A percentile compares a stretch with the other conserved stretches of the same genome.
These are phyloP conservation scores for Dendroctonus valens DNA, from an alignment of 1,140 invertebrate genomes.

Conservation along the genomic window DNA sequence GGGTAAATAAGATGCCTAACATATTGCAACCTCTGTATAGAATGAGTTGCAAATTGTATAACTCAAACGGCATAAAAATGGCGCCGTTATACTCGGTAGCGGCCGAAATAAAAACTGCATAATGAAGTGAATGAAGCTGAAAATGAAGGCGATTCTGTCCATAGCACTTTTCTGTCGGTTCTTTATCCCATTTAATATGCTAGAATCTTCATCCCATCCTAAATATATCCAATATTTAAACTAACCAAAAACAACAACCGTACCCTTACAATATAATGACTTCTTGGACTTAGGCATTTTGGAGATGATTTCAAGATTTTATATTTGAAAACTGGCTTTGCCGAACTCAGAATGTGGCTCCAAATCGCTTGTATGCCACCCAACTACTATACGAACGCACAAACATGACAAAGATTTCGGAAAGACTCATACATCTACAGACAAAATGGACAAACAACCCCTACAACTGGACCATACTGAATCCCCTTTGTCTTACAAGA, in stretches of 20 bases:
- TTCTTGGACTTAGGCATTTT: not conserved
- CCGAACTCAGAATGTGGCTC: conserved; percentile 1
- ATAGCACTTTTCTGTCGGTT: not conserved
- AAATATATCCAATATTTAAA: conserved; percentile 10
- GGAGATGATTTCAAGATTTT: not conserved
- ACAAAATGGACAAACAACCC: no score
- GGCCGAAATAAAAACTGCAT: no score
- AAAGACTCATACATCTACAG: no score
- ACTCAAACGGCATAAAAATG: no score
- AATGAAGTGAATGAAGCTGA: no score
- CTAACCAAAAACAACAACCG: conserved; percentile 17
- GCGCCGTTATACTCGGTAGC: no score
- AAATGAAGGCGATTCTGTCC: conserved; percentile 21
- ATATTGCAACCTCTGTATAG: conserved; percentile 21
- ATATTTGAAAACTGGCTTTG: not conserved
- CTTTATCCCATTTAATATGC: conserved; percentile 1
- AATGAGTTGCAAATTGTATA: no score
- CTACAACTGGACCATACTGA: no score
- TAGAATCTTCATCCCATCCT: conserved; percentile 12
- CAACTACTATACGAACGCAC: no score
- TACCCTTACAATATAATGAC: conserved; percentile 8
- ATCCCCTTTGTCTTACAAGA: no score
- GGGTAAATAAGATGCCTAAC: conserved; percentile 15
- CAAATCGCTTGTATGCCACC: no score
- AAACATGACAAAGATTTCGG: no score